Percentiles rank a stretch among this genome's conserved stretches.
Conservation (phyloP, 2,888 invertebrate species). For the Poecilobothrus nobilitatus region DNA sequence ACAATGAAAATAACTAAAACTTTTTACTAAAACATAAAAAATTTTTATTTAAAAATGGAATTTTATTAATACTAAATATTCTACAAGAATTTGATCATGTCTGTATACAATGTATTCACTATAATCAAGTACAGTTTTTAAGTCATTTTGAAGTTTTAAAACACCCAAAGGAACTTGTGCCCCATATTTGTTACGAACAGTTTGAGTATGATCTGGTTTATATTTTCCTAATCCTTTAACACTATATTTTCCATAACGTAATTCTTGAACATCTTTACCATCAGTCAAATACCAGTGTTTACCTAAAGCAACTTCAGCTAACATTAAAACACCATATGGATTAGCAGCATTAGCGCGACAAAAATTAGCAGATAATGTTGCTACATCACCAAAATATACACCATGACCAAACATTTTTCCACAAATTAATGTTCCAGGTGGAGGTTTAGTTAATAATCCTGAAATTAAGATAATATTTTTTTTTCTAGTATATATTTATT, state of each 20-base stretch:
- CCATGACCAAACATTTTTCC: conserved; percentile 96
- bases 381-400: conserved; percentile 56
- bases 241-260: conserved; percentile 72
- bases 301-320: conserved; percentile 60
- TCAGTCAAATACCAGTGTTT: conserved; percentile 64
- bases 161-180: not conserved
- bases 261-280: conserved; percentile 62
- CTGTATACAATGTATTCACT: conserved; percentile 94
- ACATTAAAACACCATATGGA: conserved; percentile 68
- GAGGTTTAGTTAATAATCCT: conserved; percentile 44
- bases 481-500: too few relatives aligned
- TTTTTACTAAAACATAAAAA: too few relatives aligned
- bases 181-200: conserved; percentile 31
- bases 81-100: conserved; percentile 17
- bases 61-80: not conserved
- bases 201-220: conserved; percentile 63
- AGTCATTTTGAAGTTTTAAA: conserved; percentile 21
- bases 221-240: conserved; percentile 76
- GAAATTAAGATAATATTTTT: too few relatives aligned
- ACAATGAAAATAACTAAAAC: too few relatives aligned
- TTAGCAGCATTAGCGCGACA: conserved; percentile 60
- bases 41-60: not conserved
- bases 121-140: conserved; percentile 56
- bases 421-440: conserved; percentile 86
- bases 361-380: conserved; percentile 61